Base-by-base conservation (phyloP, 2,888 invertebrate species). In the Caenorhabditis drosophilae region DNA sequence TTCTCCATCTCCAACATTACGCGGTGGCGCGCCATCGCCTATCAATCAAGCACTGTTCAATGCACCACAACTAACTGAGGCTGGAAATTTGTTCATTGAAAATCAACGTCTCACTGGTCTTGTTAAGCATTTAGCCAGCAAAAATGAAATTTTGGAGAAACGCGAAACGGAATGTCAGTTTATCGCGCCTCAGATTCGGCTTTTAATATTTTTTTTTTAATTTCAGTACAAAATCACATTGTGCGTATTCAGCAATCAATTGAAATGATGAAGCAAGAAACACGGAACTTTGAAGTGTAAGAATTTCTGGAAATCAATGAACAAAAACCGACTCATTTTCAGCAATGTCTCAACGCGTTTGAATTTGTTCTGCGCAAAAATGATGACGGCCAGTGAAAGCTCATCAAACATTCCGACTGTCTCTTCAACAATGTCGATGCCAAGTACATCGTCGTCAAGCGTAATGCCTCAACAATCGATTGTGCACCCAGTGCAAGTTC, bases 11-110 rank as follows among this genome's bases (percentile, higher is more conserved):
- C 49, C 44, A 34, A 23, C 44, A 11, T 2, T 45, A 7, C 26
- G 42, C 23, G 18, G 18, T 11, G 31, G 35, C 22, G 61, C 55
- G 23, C 48, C 44, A 25, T 47, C 45, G 11, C 26, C 62, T 15
- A 34, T 49, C 6, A 23, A 20, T 31, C 27, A 18, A 16, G 23
- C 23, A 23, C 27, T 31, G 6, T 34, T 47, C 15, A 22, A 18
- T 6, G 20, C 22, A 34, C 18, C n/a, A 18, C 47, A 12, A 4
- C n/a, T 47, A 2, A 47, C 47, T 2, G 47, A 47, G 4, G 20
- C 31, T 15, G 47, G 35, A 15, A 31, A 20, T 4, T 47, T 47
- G 47, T 47, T 31, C 15, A 20, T 31, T 9, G 47, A 47, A 15
- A 47, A 18, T 18, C 47, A 47, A 35, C 18, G 35, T 11, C 31